Conservation (phyloP, 1,140 invertebrate species). For the Oedothorax gibbosus region DNA sequence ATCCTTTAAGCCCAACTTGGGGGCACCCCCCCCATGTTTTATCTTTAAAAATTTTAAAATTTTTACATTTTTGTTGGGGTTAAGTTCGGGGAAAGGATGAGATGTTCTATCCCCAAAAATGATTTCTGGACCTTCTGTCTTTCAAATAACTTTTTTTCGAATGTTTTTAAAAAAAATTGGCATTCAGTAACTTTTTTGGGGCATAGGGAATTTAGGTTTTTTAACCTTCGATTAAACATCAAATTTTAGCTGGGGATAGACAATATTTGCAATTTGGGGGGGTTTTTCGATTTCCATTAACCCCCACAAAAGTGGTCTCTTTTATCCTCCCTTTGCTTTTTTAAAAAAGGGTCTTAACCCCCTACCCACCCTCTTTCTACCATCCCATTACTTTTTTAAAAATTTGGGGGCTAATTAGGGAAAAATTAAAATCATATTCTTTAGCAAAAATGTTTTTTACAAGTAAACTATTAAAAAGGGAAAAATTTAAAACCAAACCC, state of each 20-base stretch:
- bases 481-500: neutral
- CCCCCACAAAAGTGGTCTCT: neutral
- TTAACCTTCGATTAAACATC: constrained; percentile 34
- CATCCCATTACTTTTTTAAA: neutral
- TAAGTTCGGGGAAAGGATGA: neutral
- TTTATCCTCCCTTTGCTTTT: constrained; percentile 7
- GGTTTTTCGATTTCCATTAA: neutral
- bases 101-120: neutral
- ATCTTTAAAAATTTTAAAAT: too few species aligned
- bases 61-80: too few species aligned
- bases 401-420: neutral
- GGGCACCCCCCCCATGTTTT: neutral
- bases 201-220: constrained; percentile 17
- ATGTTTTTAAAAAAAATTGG: constrained; percentile 12
- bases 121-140: neutral
- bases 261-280: constrained; percentile 2
- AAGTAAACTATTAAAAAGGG: neutral
- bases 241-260: constrained; percentile 16
- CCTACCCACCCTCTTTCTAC: neutral
- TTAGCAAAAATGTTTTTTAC: neutral
- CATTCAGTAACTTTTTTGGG: constrained; percentile 1
- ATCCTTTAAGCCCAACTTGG: neutral
- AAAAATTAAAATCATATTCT: neutral
- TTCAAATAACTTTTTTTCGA: neutral
- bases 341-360: neutral